phyloP scores from a whole-genome alignment of 2,888 invertebrate species.

The Thumatha senex region DNA sequence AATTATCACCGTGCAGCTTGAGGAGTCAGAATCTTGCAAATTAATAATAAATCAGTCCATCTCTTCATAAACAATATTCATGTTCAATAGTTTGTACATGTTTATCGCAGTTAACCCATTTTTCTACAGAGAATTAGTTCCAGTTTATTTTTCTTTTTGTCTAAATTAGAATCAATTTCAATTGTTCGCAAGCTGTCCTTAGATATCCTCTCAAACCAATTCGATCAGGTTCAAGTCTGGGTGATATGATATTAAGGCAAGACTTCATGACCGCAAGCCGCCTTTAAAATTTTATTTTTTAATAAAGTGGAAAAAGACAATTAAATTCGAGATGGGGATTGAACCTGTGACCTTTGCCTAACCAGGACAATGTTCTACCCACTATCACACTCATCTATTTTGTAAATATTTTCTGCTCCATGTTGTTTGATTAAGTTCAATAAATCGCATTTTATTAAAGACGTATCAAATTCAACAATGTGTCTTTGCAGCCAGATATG shows the following conservation, averaged over 20 bases:
- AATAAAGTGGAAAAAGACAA: too few relatives aligned
- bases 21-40: neutral
- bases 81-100: neutral
- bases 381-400: slow-evolving; percentile 8
- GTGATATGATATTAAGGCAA: neutral
- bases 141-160: neutral
- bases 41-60: neutral
- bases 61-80: neutral
- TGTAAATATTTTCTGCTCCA: slow-evolving; percentile 1
- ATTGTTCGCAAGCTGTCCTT: too few relatives aligned
- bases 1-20: neutral
- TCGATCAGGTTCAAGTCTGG: neutral
- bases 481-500: too few relatives aligned
- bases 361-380: too few relatives aligned
- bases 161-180: too few relatives aligned
- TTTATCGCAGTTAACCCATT: neutral
- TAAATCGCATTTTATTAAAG: neutral
- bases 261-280: slow-evolving; percentile 1
- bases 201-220: neutral
- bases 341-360: too few relatives aligned
- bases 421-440: too few relatives aligned
- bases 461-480: slow-evolving; percentile 3
- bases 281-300: neutral
- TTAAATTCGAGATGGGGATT: too few relatives aligned
- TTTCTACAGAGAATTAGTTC: neutral